These are phyloP conservation scores for Hoplostethus atlanticus DNA, from an alignment of 2,797 vertebrate species.

Conservation along the genomic window DNA sequence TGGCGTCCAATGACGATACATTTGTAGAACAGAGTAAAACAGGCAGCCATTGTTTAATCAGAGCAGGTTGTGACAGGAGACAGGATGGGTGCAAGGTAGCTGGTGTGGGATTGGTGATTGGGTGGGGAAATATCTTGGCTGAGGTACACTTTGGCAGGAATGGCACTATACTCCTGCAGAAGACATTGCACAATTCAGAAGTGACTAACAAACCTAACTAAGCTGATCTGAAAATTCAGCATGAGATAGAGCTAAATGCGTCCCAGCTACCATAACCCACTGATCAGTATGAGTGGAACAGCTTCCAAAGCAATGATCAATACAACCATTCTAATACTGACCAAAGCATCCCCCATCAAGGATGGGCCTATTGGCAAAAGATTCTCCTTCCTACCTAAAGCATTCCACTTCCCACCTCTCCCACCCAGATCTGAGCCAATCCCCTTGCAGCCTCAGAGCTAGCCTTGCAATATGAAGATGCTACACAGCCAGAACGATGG, in stretches of 20 bases:
- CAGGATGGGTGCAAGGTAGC: not conserved
- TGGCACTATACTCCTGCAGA: not conserved
- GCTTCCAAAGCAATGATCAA: conserved; percentile 17
- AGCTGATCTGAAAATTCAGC: not conserved
- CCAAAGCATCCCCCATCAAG: not conserved
- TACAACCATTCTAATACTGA: not conserved
- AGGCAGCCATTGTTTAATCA: not conserved
- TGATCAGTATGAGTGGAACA: conserved; percentile 4
- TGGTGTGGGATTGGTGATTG: not conserved
- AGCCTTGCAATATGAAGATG: conserved; percentile 9
- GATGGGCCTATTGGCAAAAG: conserved; percentile 27
- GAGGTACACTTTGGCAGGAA: not conserved
- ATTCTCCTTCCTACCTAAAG: conserved; percentile 9
- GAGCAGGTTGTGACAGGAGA: not conserved
- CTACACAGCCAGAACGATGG: conserved; percentile 6
- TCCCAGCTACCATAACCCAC: conserved; percentile 4
- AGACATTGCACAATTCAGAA: not conserved
- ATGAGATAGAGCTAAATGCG: not conserved
- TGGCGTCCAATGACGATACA: not conserved
- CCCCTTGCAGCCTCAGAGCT: not conserved
- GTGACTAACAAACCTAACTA: not conserved
- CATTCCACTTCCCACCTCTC: conserved; percentile 46
- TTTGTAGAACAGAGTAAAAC: not conserved
- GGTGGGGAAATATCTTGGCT: not conserved
- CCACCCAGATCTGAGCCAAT: conserved; percentile 8